phyloP scores from a whole-genome alignment of 2,797 vertebrate species.

The Bovichtus diacanthus region DNA sequence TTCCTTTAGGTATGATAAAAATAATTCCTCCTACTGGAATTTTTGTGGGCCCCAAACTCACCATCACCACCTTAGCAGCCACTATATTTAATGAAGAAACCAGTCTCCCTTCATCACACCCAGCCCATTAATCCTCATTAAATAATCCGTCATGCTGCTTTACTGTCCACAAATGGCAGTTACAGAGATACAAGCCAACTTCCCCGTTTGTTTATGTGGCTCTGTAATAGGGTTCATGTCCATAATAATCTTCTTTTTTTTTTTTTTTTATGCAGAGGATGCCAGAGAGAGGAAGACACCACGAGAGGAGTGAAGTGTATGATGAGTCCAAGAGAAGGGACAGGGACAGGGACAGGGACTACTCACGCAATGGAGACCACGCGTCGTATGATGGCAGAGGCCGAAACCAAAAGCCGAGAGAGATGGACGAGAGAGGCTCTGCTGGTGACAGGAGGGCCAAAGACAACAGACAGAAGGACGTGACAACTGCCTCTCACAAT shows the following conservation, averaged over 20 bases:
- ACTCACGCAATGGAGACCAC: conserved; percentile 25
- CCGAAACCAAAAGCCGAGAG: conserved; percentile 37
- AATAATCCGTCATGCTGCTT: conserved; percentile 11
- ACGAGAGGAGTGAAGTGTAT: conserved; percentile 59
- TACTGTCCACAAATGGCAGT: neutral
- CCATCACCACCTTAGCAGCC: neutral
- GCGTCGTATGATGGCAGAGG: conserved; percentile 37
- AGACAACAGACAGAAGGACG: conserved; percentile 64
- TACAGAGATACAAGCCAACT: conserved; percentile 11
- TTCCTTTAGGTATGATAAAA: neutral
- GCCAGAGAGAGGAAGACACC: conserved; percentile 69
- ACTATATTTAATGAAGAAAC: conserved; percentile 17
- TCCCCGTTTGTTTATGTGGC: conserved; percentile 37
- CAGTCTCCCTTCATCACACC: neutral
- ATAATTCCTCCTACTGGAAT: neutral
- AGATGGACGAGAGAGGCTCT: conserved; percentile 48
- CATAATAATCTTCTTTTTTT: conserved; percentile 40
- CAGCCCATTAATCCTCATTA: neutral
- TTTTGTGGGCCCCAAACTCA: neutral
- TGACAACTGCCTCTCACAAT: conserved; percentile 53
- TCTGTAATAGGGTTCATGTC: conserved; percentile 43
- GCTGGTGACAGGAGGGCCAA: conserved; percentile 61
- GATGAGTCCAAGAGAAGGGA: conserved; percentile 56
- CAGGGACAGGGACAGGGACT: conserved; percentile 56
- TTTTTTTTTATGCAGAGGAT: conserved; percentile 55